phyloP scores from a whole-genome alignment of 2,113 vertebrate species.

The Crocuta crocuta region DNA sequence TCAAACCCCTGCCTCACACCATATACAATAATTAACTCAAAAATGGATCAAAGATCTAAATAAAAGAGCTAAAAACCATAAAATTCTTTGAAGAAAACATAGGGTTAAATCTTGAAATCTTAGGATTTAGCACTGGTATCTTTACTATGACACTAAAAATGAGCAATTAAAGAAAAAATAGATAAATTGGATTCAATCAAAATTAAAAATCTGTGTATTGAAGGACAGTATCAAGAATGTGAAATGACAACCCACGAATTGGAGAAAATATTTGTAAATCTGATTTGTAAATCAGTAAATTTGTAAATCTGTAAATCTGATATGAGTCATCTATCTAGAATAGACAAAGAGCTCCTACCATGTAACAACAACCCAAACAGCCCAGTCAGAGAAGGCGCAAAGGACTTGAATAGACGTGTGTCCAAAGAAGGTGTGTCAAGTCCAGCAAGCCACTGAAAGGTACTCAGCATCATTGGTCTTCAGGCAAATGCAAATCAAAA shows the following conservation, averaged over 20 bases:
- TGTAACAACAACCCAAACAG: neutral
- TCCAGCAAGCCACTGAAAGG: neutral
- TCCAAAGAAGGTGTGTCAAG: no score
- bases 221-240: neutral
- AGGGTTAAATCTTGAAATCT: no score
- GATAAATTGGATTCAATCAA: neutral
- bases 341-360: neutral
- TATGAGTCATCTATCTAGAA: neutral
- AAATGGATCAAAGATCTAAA: neutral
- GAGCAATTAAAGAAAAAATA: neutral
- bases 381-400: neutral
- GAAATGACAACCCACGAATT: neutral
- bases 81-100: neutral
- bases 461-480: neutral
- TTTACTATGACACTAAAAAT: neutral
- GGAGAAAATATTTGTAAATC: neutral
- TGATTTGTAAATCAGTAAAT: neutral
- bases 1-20: neutral
- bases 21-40: neutral
- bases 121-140: neutral
- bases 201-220: neutral
- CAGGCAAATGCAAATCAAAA: neutral
- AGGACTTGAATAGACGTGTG: neutral
- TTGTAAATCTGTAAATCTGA: no score
- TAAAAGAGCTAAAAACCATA: neutral